Base-by-base conservation (phyloP, 2,113 vertebrate species). In the Chrysemys picta region DNA sequence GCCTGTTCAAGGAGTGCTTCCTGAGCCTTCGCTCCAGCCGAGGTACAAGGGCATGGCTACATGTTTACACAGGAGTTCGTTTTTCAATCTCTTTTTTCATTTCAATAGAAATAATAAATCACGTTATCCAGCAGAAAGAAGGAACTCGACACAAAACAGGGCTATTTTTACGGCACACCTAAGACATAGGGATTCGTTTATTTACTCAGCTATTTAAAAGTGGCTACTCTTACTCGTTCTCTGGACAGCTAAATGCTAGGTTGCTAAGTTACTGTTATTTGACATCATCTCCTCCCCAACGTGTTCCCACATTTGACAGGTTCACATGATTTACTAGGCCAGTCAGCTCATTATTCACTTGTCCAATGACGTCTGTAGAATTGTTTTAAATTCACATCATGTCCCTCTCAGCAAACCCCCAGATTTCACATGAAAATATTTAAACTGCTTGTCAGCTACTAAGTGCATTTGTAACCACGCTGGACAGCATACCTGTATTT, bases 211-310 rank as follows among this genome's bases (percentile, higher is more conserved):
- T 98, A 97, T 97, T 98, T 98, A 98, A 98, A 98, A 98, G 95
- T 96, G 96, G 87, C 94, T 94, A 93, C 95, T 95, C 89, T 98
- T 97, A 97, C 91, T 97, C 97, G 97, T 96, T 98, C 97, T 89
- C 93, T 96, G 98, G 98, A 98, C 96, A 98, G 97, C 95, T 98
- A 98, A 98, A 98, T 96, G 96, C 92, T 89, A 94, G 93, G 98
- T 99, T 99, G 98, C 99, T 98, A 98, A 98, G 98, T 98, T 99
- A 99, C 98, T 94, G 93, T 96, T 98, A 98, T 98, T 98, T 99
- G 98, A 99, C 98, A 98, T 99, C 98, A 99, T 98, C 97, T 98
- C 98, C 98, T 98, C 98, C 97, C 94, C 96, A 97, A 98, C 54
- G 98, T 98, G 97, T 98, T 98, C 95, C 96, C 94, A 93, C 92